These are phyloP conservation scores for Columba livia DNA, from an alignment of 2,113 vertebrate genomes.

Conservation along the genomic window DNA sequence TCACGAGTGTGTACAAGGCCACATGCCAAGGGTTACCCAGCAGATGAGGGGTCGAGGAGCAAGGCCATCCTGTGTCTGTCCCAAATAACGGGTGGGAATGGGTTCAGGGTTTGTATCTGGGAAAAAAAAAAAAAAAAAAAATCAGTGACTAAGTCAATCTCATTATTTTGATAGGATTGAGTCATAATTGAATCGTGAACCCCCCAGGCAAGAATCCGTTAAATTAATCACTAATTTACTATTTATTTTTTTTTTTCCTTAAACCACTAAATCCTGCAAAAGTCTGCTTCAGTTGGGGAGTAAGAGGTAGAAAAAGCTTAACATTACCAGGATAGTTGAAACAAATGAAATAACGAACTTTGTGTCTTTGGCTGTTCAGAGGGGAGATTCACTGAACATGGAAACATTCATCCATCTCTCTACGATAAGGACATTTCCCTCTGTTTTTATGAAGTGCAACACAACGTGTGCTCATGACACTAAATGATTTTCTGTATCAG, in stretches of 20 bases:
- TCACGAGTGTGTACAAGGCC: background rate
- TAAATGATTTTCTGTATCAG: background rate
- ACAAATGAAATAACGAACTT: background rate
- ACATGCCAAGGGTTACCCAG: rapidly evolving
- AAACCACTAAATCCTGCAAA: background rate
- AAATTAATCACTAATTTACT: background rate
- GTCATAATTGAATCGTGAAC: background rate
- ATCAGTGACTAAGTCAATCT: background rate
- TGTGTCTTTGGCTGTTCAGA: background rate
- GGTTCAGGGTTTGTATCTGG: background rate
- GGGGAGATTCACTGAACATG: background rate
- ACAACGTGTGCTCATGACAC: background rate
- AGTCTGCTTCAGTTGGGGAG: background rate
- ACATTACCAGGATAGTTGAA: rapidly evolving
- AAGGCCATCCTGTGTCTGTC: rapidly evolving
- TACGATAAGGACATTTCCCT: background rate
- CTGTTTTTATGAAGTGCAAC: background rate
- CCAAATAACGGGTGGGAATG: background rate
- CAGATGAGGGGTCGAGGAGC: background rate
- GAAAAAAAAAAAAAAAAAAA: background rate
- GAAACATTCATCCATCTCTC: background rate
- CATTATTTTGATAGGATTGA: slow-evolving; percentile 4
- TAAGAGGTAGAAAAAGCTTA: background rate
- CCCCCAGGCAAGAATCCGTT: background rate
- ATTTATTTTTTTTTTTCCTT: background rate